Base-by-base conservation (phyloP, 2,113 vertebrate genomes). In the Amazona guildingii region DNA sequence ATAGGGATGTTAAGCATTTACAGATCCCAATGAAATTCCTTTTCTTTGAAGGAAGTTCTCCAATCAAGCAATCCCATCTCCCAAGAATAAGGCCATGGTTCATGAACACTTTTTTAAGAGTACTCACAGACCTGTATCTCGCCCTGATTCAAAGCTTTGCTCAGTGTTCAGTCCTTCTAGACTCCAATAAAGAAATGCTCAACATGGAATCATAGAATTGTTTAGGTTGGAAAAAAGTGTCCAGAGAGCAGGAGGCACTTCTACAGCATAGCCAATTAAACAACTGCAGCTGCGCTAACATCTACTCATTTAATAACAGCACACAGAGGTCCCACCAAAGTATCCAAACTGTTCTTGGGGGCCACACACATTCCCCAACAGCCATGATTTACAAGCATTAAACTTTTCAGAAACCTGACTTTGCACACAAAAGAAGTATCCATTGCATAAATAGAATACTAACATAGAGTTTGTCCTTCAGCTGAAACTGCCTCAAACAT, bases 151-250 rank as follows among this genome's bases (percentile, higher is more conserved):
- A 83, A 83, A 92, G 9, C 37, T 15, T 57, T 28, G 25, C 72
- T 74, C 57, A 21, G 25, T 13, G 5, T 8, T 59, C 73, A 86
- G 0, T 46, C 27, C 41, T 86, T 68, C 59, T 63, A 49, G 31
- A 35, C 19, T 73, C 31, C 31, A 57, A n/a, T 25, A 66, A 80
- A 57, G 21, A 74, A 76, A 74, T 19, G 23, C 12, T 88, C 57
- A 82, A 9, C 0, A 0, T 1, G 3, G 27, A 78, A 49, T 55
- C 6, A 35, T 17, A 43, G 28, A 49, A n/a, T 11, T 7, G 8
- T 27, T 54, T 8, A 37, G 17, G 7, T 21, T 43, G 13, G 39
- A 13, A 49, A 68, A 74, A 18, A 70, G 3, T 59, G 33, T 16
- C 57, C 57, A 24, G 57, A 35, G 57, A 59, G 57, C 21, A 59